phyloP scores from a whole-genome alignment of 2,888 invertebrate species.

The Serripes groenlandicus region DNA sequence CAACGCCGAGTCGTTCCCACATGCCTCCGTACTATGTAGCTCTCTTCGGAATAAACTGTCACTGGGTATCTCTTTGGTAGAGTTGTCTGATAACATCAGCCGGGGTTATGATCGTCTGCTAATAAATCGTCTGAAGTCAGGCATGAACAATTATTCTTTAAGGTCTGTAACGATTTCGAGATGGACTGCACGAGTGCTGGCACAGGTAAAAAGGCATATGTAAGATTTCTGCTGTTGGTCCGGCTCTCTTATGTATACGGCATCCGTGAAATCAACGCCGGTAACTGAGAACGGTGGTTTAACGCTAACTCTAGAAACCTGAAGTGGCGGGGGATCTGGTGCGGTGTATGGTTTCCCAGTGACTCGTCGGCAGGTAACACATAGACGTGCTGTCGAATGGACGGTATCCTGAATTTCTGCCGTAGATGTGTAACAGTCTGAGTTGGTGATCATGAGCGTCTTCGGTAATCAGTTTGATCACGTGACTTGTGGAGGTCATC shows the following conservation, averaged over 20 bases:
- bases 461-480: slow-evolving; percentile 37
- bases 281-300: slow-evolving; percentile 49
- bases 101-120: slow-evolving; percentile 8
- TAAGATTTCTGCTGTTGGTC: slow-evolving; percentile 38
- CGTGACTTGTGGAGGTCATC: slow-evolving; percentile 6
- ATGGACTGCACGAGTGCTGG: too few relatives aligned
- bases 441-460: slow-evolving; percentile 34
- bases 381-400: slow-evolving; percentile 36
- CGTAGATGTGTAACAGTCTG: slow-evolving; percentile 44
- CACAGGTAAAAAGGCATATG: slow-evolving; percentile 45
- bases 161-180: slow-evolving; percentile 48
- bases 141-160: slow-evolving; percentile 35
- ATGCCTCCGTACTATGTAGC: too few relatives aligned
- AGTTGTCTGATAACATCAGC: slow-evolving; percentile 56
- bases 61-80: slow-evolving; percentile 26
- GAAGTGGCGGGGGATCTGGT: slow-evolving; percentile 48
- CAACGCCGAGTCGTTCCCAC: too few relatives aligned
- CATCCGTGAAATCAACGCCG: slow-evolving; percentile 54
- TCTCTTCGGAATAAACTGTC: too few relatives aligned
- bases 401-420: slow-evolving; percentile 53
- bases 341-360: slow-evolving; percentile 37
- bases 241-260: slow-evolving; percentile 16
- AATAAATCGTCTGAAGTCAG: slow-evolving; percentile 38
- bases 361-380: slow-evolving; percentile 46
- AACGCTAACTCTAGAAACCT: slow-evolving; percentile 33